Base-by-base conservation (phyloP, 2,888 invertebrate species). In the Emmelina monodactyla region DNA sequence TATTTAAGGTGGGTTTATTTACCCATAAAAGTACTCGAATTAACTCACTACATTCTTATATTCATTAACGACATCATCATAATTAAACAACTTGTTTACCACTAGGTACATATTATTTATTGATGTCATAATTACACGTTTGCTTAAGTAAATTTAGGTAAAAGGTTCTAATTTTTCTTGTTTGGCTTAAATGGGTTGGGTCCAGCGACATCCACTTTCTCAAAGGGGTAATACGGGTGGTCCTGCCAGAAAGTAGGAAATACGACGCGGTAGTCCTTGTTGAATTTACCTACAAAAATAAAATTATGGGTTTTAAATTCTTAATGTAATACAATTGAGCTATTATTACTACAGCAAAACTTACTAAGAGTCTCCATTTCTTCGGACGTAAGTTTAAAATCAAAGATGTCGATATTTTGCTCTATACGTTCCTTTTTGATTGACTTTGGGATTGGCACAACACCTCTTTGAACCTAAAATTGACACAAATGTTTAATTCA, bases 381-480 rank as follows among this genome's bases (percentile, higher is more conserved):
- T 3, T 80, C 72, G 0, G 66, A 32, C 3, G 64, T 58, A 12
- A 86, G 47, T 45, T 82, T 55, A 49, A 86, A 86, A 55, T 86
- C 83, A 37, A 86, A 87, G 3, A 87, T 58, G 34, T 84, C 51
- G 4, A 86, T 80, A 47, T 87, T 87, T 38, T 83, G 69, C 30
- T 72, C 68, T 1, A 87, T 75, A 15, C 84, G 69, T 1, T 59
- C 58, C 37, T 82, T 78, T 16, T 81, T 82, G 0, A 78, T 58
- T 0, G 86, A 84, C 51, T 86, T 86, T 0, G 87, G 86, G 19
- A 87, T 85, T 0, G 86, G 85, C 1, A 83, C 60, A 0, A 82
- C 64, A 1, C 84, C 85, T 44, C 69, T 58, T 50, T 85, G 82
- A 1, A 84, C 57, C 84, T 85, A 42, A 7, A 25, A 25, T 7